These are phyloP conservation scores for Chloroclysta siterata DNA, from an alignment of 2,888 invertebrate genomes.

Conservation along the genomic window DNA sequence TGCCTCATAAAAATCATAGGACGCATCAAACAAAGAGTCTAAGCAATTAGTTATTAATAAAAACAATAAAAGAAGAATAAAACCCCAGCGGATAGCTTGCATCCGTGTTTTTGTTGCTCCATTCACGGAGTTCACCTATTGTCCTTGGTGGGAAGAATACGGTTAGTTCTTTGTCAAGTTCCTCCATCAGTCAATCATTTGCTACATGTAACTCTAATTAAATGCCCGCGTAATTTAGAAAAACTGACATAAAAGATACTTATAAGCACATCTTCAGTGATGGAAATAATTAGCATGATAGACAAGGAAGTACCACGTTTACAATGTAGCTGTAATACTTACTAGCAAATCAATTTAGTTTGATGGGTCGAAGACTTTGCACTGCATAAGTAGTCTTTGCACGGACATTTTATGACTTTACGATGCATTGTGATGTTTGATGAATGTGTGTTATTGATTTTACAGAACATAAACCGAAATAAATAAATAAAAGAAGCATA, in stretches of 20 bases:
- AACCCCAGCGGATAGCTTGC: conserved; percentile 47
- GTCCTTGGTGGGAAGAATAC: conserved; percentile 52
- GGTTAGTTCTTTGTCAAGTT: conserved; percentile 28
- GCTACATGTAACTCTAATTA: conserved; percentile 5
- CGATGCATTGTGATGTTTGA: not conserved
- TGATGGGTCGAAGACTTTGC: not conserved
- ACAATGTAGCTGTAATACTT: too few relatives aligned
- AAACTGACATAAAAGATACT: not conserved
- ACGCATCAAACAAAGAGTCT: conserved; percentile 25
- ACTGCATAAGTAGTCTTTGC: not conserved
- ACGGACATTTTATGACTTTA: not conserved
- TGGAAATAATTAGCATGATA: too few relatives aligned
- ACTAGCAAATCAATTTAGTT: too few relatives aligned
- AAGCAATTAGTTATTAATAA: conserved; percentile 24
- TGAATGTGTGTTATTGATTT: not conserved
- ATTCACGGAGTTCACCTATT: conserved; percentile 64
- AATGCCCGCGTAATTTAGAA: conserved; percentile 4
- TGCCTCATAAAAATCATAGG: conserved; percentile 8
- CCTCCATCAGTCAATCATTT: conserved; percentile 18
- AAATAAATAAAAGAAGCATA: not conserved
- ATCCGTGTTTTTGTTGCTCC: conserved; percentile 73
- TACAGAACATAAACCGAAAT: too few relatives aligned
- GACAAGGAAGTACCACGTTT: too few relatives aligned
- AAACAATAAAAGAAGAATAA: conserved; percentile 38
- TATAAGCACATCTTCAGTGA: too few relatives aligned